Percentiles rank a stretch among this genome's conserved stretches.
phyloP scores from a whole-genome alignment of 2,797 vertebrate species.

The Spondyliosoma cantharus region DNA sequence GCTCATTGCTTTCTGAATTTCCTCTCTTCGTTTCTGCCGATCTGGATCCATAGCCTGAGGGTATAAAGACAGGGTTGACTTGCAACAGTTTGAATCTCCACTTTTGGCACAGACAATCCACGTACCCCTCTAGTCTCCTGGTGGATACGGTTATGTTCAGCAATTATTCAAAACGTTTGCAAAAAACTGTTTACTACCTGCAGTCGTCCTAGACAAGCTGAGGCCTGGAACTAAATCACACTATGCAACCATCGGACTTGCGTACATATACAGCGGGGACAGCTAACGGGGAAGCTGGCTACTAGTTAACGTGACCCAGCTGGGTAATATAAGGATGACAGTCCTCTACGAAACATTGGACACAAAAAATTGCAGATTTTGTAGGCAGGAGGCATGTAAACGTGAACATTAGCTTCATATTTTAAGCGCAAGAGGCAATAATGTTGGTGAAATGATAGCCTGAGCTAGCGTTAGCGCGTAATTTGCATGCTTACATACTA shows the following conservation, averaged over 20 bases:
- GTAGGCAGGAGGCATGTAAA: not conserved
- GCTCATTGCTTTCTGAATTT: constrained; percentile 97
- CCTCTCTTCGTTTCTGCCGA: constrained; percentile 93
- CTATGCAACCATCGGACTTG: constrained; percentile 45
- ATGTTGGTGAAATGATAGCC: not conserved
- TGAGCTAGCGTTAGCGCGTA: constrained; percentile 32
- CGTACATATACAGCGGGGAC: constrained; percentile 39
- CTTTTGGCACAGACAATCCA: not conserved
- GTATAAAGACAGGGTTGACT: constrained; percentile 31
- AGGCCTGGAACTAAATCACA: constrained; percentile 48
- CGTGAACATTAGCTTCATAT: not conserved
- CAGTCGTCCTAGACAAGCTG: not conserved
- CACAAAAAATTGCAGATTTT: not conserved
- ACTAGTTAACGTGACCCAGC: not conserved
- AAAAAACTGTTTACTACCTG: not conserved
- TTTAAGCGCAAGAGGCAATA: not conserved
- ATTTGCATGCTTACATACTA: not conserved
- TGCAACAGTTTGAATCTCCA: not conserved
- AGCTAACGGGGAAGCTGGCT: not conserved
- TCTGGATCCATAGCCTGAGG: constrained; percentile 87
- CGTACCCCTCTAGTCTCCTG: no score
- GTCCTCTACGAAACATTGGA: not conserved
- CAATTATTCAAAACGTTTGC: not conserved
- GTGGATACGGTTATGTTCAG: accelerated
- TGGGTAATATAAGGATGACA: not conserved